These are phyloP conservation scores for Salarias fasciatus DNA, from an alignment of 2,797 vertebrate species.

Conservation along the genomic window DNA sequence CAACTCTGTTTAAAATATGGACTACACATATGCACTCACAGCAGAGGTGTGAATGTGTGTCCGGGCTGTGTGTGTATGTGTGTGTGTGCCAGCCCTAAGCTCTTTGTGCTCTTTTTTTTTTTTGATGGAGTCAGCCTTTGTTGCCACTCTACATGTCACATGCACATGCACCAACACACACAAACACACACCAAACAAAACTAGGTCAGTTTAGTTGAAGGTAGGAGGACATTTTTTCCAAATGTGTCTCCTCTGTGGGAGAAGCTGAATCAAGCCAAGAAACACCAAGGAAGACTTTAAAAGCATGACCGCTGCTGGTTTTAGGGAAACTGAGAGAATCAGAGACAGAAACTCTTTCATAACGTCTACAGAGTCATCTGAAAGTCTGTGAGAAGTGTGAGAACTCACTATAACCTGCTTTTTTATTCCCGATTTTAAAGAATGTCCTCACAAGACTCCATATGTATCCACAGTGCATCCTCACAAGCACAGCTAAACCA, in stretches of 20 bases:
- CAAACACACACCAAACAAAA: constrained; percentile 25
- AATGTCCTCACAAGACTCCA: constrained; percentile 39
- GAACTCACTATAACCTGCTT: background rate
- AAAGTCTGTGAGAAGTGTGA: background rate
- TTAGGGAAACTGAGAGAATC: too few species aligned
- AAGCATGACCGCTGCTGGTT: too few species aligned
- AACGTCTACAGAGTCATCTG: background rate
- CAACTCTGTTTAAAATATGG: background rate
- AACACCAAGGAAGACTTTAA: too few species aligned
- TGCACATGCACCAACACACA: constrained; percentile 27
- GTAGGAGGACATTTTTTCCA: background rate
- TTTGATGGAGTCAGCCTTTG: constrained; percentile 75
- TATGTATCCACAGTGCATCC: constrained; percentile 1
- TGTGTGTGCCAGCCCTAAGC: constrained; percentile 44
- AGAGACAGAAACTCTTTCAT: background rate
- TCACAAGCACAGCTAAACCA: constrained; percentile 48
- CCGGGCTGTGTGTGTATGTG: constrained; percentile 15
- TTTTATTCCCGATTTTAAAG: background rate
- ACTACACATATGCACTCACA: background rate
- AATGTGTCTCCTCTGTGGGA: too few species aligned
- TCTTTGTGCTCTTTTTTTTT: constrained; percentile 63
- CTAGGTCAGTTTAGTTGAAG: constrained; percentile 1
- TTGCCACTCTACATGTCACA: constrained; percentile 64
- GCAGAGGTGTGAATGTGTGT: constrained; percentile 25
- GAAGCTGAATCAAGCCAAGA: too few species aligned